These are phyloP conservation scores for Alaudala cheleensis DNA, from an alignment of 2,113 vertebrate species.

Conservation along the genomic window DNA sequence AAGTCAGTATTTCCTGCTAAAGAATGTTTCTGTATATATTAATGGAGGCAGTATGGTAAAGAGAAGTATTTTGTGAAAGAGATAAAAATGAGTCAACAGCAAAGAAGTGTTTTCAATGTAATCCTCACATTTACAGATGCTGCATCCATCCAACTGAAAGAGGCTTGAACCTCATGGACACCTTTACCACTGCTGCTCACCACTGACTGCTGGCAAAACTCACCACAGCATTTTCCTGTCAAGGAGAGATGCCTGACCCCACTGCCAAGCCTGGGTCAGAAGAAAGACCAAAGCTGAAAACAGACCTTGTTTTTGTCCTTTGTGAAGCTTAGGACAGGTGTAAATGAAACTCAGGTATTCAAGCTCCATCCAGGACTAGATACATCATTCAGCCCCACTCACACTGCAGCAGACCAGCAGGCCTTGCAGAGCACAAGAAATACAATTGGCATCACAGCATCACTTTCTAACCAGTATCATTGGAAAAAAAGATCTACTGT, in stretches of 20 bases:
- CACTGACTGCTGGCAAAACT: neutral
- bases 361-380: neutral
- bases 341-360: neutral
- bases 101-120: neutral
- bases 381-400: neutral
- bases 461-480: neutral
- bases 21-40: neutral
- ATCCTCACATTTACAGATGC: neutral
- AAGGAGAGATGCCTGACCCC: neutral
- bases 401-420: neutral
- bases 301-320: neutral
- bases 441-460: neutral
- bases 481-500: neutral
- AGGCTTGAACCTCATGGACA: neutral
- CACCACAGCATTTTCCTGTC: neutral
- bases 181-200: neutral
- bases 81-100: neutral
- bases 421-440: neutral
- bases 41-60: neutral
- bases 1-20: neutral
- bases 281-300: neutral
- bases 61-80: neutral
- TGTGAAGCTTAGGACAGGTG: neutral
- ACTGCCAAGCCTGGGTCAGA: neutral
- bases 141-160: neutral